Evolutionary conservation across 2,113 vertebrate species (phyloP), one percentile per base, ranked within the genome.

Genomic region (Paedocypris sp.): DNA sequence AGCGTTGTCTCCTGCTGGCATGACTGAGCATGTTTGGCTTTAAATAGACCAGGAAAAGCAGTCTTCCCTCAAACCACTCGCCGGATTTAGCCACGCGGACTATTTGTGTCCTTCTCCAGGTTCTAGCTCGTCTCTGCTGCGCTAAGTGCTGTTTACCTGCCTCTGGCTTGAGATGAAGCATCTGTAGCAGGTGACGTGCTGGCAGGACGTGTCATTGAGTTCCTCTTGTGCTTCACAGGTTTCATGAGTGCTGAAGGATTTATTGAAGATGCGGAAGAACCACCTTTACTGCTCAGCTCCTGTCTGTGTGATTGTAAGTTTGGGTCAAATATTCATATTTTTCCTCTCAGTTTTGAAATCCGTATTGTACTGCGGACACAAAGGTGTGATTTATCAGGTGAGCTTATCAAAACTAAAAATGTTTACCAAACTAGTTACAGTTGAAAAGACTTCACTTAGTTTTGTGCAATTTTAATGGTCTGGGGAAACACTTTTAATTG

Each of bases 211-310:
- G 45, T 43, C 20, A 57, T 35, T 59, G 26, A 46, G 57, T 42
- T 52, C 18, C 6, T 49, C 19, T 26, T 4, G 23, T 31, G 5
- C 18, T 54, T 54, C n/a, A 28, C 48, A 86, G 83, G 75, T 85
- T 82, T 74, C 86, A 86, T 83, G 80, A 51, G 73, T 76, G 83
- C 80, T 83, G 81, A 79, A 57, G 79, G 82, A 73, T 68, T 74
- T 73, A 43, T 77, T 80, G 80, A 82, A 82, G 82, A 89, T 79
- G 86, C 87, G 76, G 83, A 86, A 45, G 83, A 83, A 79, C 80
- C 77, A 78, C 77, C 76, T 82, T 73, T 80, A 64, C 78, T 81
- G 78, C 67, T 73, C 76, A 33, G 68, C 79, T 71, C 60, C 85
- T 18, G 57, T 81, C 60, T 75, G 86, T 60, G 65, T 88, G 32